These are phyloP conservation scores for Epizoanthus fatuus DNA, from an alignment of 92 coral and sea anemone species.

Conservation along the genomic window DNA sequence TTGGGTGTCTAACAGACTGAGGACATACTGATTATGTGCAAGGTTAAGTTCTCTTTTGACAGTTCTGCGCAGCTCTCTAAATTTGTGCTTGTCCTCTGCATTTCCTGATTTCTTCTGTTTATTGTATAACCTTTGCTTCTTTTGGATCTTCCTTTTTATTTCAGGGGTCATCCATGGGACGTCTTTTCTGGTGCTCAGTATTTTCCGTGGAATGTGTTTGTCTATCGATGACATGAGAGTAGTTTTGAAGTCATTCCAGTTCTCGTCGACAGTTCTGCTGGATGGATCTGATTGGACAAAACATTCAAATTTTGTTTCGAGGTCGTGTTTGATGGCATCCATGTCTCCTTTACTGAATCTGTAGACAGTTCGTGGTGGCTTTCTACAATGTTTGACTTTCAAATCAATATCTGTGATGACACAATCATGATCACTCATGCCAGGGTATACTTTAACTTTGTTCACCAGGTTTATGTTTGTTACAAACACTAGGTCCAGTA, in stretches of 20 bases:
- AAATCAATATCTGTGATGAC: constrained; percentile 17
- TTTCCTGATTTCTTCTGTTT: constrained; percentile 55
- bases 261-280: constrained; percentile 17
- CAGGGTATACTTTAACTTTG: constrained; percentile 12
- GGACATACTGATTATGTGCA: constrained; percentile 56
- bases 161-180: constrained; percentile 33
- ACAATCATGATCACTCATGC: constrained; percentile 24
- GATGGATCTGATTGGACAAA: constrained; percentile 9
- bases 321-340: constrained; percentile 10
- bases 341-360: constrained; percentile 33
- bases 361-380: constrained; percentile 20
- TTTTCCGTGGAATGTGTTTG: constrained; percentile 12
- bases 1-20: constrained; percentile 32
- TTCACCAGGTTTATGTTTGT: constrained; percentile 19
- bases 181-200: constrained; percentile 5
- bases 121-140: constrained; percentile 53
- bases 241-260: constrained; percentile 12
- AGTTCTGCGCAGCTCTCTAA: constrained; percentile 56
- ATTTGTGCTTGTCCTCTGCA: constrained; percentile 58
- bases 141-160: constrained; percentile 41
- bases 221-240: constrained; percentile 11
- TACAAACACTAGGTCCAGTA: constrained; percentile 19
- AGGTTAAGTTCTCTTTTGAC: constrained; percentile 46
- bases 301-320: constrained; percentile 3
- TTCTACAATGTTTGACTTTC: constrained; percentile 11